Evolutionary conservation across 2,888 invertebrate species (phyloP).

Genomic region (Phanerotoma sp.): DNA sequence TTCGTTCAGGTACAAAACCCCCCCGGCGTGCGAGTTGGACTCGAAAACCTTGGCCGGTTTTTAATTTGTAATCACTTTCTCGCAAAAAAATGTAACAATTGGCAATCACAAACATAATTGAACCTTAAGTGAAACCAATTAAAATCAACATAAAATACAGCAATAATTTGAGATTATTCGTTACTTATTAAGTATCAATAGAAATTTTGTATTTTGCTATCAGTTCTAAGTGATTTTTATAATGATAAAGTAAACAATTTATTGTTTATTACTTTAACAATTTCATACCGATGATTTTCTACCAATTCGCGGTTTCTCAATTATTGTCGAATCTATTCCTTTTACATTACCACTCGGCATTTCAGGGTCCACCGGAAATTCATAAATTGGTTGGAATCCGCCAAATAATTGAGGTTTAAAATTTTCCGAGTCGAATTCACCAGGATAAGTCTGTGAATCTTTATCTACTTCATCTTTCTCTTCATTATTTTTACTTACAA

Average conservation of each 20-base stretch:
- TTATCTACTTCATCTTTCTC: slow-evolving; percentile 34
- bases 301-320: slow-evolving; percentile 29
- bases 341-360: slow-evolving; percentile 14
- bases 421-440: slow-evolving; percentile 64
- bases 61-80: too few relatives aligned
- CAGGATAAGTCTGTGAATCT: slow-evolving; percentile 46
- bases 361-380: slow-evolving; percentile 45
- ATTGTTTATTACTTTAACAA: not conserved
- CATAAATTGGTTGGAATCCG: slow-evolving; percentile 71
- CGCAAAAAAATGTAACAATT: too few relatives aligned
- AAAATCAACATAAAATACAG: too few relatives aligned
- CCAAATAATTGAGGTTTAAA: slow-evolving; percentile 71
- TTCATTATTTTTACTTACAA: not conserved
- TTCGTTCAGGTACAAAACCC: too few relatives aligned
- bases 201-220: not conserved
- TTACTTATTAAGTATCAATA: not conserved
- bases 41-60: too few relatives aligned
- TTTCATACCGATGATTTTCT: not conserved
- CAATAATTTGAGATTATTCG: not conserved
- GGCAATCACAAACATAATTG: too few relatives aligned
- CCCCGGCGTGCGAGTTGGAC: too few relatives aligned
- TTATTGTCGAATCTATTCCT: slow-evolving; percentile 10
- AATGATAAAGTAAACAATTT: too few relatives aligned
- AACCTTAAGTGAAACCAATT: too few relatives aligned
- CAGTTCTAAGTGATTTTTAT: not conserved